phyloP scores from a whole-genome alignment of 2,113 vertebrate species.

The Crotalus helleri region DNA sequence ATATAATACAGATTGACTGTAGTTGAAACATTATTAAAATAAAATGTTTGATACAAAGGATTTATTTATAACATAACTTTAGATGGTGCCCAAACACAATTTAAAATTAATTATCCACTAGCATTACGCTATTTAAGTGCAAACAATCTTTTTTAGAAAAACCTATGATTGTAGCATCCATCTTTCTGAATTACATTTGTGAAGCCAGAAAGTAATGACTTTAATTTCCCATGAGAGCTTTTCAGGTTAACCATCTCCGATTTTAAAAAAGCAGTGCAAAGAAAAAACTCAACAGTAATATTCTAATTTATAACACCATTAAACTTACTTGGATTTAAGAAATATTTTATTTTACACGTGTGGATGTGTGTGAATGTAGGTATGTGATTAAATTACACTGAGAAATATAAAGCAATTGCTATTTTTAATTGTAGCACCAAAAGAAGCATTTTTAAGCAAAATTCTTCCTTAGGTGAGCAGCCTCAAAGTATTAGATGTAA shows the following conservation, averaged over 20 bases:
- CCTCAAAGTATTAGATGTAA: constrained; percentile 54
- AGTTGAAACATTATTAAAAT: constrained; percentile 91
- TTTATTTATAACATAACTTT: constrained; percentile 75
- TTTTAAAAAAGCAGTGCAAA: constrained; percentile 83
- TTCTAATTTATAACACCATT: constrained; percentile 67
- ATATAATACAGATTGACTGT: constrained; percentile 83
- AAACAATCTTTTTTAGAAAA: constrained; percentile 73
- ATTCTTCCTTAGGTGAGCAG: constrained; percentile 64
- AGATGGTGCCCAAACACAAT: constrained; percentile 73
- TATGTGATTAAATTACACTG: constrained; percentile 66
- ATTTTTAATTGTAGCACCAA: constrained; percentile 69
- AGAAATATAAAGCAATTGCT: constrained; percentile 70
- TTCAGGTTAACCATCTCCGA: constrained; percentile 70
- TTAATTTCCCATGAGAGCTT: constrained; percentile 72
- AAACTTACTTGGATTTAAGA: constrained; percentile 68
- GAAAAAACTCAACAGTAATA: constrained; percentile 72
- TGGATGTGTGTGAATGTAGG: constrained; percentile 43
- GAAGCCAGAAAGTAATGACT: constrained; percentile 75
- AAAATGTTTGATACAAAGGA: constrained; percentile 87
- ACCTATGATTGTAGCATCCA: constrained; percentile 86
- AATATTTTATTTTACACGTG: constrained; percentile 69
- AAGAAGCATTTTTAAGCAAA: constrained; percentile 53
- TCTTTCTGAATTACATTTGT: constrained; percentile 80
- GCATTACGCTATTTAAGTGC: constrained; percentile 88
- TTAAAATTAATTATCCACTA: constrained; percentile 84